Percentiles rank a stretch among this genome's conserved stretches.
Conservation (phyloP, 2,797 vertebrate genomes). For the Florisuga fusca region DNA sequence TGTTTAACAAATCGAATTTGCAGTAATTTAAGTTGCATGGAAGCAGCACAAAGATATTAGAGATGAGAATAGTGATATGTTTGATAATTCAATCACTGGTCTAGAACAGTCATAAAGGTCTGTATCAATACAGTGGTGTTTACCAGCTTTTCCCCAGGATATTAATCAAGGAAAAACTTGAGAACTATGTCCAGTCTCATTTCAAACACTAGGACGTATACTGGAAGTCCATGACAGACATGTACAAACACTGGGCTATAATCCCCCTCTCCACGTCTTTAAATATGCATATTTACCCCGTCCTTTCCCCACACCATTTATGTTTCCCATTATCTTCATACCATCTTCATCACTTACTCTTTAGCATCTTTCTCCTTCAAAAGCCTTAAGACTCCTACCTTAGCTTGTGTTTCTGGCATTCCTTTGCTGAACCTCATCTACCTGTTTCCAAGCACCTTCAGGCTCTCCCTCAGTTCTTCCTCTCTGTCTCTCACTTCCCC, state of each 20-base stretch:
- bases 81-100: background rate
- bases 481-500: background rate
- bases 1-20: background rate
- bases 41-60: background rate
- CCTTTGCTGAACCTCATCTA: background rate
- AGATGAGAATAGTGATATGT: background rate
- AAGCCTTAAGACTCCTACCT: background rate
- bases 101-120: background rate
- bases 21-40: background rate
- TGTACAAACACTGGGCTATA: background rate
- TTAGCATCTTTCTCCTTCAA: background rate
- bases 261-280: background rate
- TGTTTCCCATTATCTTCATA: background rate
- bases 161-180: background rate
- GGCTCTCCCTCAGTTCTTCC: background rate
- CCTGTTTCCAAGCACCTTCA: background rate
- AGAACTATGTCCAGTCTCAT: background rate
- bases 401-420: background rate
- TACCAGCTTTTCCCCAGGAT: background rate
- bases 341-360: background rate
- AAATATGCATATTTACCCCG: rapidly evolving
- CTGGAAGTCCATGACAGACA: background rate
- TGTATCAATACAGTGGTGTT: background rate
- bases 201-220: background rate
- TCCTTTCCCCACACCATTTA: background rate